Conservation (phyloP, 2,797 vertebrate genomes). For the Sorex maritimensis region DNA sequence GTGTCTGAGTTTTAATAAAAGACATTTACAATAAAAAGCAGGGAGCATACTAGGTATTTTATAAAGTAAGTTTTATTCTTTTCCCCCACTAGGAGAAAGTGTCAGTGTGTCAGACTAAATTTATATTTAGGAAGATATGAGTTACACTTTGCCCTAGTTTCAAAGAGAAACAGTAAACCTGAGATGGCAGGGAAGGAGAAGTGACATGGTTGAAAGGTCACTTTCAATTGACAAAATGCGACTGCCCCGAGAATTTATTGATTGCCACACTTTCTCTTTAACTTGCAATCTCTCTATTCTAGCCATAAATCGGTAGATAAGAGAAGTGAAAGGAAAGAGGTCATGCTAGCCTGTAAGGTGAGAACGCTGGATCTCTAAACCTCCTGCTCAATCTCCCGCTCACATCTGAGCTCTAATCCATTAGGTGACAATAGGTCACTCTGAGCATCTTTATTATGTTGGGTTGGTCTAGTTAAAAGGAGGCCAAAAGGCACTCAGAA, state of each 20-base stretch:
- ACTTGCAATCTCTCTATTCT: constrained; percentile 44
- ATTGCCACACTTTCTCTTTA: constrained; percentile 27
- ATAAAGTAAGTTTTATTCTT: constrained; percentile 28
- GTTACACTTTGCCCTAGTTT: constrained; percentile 19
- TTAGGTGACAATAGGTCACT: no score
- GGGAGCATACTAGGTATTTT: constrained; percentile 5
- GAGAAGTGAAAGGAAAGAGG: constrained; percentile 41
- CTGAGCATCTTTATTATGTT: neutral
- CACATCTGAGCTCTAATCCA: neutral
- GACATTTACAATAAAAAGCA: constrained; percentile 40
- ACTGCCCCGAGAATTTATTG: neutral
- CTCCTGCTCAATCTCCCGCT: neutral
- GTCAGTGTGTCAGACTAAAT: constrained; percentile 17
- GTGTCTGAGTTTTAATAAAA: constrained; percentile 48
- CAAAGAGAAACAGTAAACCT: neutral
- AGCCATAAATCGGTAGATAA: constrained; percentile 47
- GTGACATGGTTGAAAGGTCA: neutral
- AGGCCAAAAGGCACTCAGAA: neutral
- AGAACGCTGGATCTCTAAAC: constrained; percentile 20
- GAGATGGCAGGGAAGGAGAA: neutral
- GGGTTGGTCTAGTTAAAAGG: constrained; percentile 28
- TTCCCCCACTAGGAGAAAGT: neutral
- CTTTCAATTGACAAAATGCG: no score
- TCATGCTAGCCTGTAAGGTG: constrained; percentile 25
- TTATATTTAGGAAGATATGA: neutral